These are phyloP conservation scores for Sarotherodon lohbergeri DNA, from an alignment of 2,113 vertebrate genomes.

Conservation along the genomic window DNA sequence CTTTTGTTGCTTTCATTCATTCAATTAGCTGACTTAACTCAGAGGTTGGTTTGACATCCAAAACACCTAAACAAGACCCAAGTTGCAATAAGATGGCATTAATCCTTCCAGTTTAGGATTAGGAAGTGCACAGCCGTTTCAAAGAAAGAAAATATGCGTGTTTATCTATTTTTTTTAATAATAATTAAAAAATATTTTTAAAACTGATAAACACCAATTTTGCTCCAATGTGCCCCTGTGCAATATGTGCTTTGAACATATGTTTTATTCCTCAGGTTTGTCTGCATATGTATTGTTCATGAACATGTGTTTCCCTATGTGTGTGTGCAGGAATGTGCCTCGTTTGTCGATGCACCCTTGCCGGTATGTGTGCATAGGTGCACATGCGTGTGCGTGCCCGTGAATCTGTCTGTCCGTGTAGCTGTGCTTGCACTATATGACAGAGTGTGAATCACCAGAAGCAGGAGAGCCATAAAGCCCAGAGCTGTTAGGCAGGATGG, in stretches of 20 bases:
- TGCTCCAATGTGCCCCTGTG: background rate
- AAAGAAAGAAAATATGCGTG: background rate
- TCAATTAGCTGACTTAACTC: background rate
- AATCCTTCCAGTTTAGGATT: background rate
- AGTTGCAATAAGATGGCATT: background rate
- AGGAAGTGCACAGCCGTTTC: background rate
- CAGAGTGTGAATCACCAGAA: constrained; percentile 59
- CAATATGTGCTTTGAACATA: background rate
- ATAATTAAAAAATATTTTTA: background rate
- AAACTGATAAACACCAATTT: background rate
- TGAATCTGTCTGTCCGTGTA: constrained; percentile 58
- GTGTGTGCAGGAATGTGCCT: background rate
- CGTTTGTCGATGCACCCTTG: background rate
- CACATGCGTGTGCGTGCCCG: background rate
- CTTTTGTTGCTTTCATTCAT: background rate
- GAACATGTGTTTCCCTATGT: background rate
- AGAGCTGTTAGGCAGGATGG: constrained; percentile 65
- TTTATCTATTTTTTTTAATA: background rate
- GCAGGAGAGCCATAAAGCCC: constrained; percentile 61
- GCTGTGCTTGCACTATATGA: constrained; percentile 60
- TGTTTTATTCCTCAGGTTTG: background rate
- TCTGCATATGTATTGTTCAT: background rate
- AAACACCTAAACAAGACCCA: background rate
- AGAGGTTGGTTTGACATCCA: background rate
- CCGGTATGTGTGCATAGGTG: background rate